These are phyloP conservation scores for Gasteruption jaculator DNA, from an alignment of 2,888 invertebrate species.

Conservation along the genomic window DNA sequence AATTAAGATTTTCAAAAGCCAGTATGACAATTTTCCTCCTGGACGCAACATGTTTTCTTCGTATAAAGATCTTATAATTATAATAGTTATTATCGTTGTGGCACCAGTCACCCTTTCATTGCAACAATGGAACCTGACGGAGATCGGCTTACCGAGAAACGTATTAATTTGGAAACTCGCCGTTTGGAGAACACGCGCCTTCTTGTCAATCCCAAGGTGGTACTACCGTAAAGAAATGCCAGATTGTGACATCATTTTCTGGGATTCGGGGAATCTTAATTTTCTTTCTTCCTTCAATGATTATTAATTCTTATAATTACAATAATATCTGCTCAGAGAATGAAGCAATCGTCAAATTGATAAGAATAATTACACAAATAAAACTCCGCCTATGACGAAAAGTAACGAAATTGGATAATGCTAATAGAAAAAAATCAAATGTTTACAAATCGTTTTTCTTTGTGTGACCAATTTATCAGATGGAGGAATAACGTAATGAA, in stretches of 20 bases:
- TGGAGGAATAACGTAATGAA: slow-evolving; percentile 10
- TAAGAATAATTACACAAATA: background rate
- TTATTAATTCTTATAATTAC: no score
- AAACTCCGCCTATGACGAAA: no score
- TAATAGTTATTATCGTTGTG: no score
- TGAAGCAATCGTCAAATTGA: no score
- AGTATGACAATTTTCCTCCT: background rate
- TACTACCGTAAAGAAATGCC: no score
- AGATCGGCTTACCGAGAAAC: slow-evolving; percentile 25
- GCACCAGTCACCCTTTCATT: no score
- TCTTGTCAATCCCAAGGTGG: slow-evolving; percentile 48
- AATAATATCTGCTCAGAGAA: no score
- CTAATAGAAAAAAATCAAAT: background rate
- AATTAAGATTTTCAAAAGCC: no score
- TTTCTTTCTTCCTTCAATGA: background rate
- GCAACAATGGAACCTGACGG: no score
- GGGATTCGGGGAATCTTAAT: background rate
- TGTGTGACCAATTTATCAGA: slow-evolving; percentile 13
- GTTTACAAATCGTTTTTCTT: background rate
- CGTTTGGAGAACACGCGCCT: slow-evolving; percentile 49
- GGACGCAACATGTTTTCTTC: background rate
- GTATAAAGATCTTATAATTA: no score
- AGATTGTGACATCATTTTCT: background rate
- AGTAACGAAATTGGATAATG: no score
- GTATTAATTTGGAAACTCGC: slow-evolving; percentile 43